Conservation (phyloP, 1,140 invertebrate species). For the Sycobia sp. region DNA sequence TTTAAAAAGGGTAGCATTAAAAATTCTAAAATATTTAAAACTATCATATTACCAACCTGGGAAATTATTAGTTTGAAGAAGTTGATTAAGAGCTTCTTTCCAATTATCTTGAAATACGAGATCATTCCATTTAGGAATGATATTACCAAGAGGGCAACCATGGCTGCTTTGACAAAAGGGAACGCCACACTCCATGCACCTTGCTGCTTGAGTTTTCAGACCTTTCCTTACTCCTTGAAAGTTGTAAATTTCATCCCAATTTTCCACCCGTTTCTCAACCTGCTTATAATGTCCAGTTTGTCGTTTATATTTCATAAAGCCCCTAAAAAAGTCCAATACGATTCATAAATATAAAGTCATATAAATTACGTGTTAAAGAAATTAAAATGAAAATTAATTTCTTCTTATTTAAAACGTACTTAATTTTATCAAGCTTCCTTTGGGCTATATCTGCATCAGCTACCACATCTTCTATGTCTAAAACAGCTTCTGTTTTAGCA, state of each 20-base stretch:
- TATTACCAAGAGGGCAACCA: conserved; percentile 97
- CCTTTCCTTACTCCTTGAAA: conserved; percentile 84
- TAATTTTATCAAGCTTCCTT: conserved; percentile 88
- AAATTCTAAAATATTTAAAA: conserved; percentile 2
- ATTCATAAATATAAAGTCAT: neutral
- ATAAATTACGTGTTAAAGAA: neutral
- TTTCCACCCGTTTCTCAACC: conserved; percentile 81
- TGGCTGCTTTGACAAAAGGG: conserved; percentile 98
- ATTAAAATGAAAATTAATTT: neutral
- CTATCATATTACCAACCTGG: conserved; percentile 67
- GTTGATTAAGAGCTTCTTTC: conserved; percentile 93
- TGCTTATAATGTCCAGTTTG: conserved; percentile 85
- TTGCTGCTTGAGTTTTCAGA: conserved; percentile 87
- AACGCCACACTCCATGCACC: conserved; percentile 99
- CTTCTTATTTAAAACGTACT: conserved; percentile 57
- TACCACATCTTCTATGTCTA: conserved; percentile 89
- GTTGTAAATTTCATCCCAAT: conserved; percentile 98
- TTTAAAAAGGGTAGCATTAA: too few species aligned
- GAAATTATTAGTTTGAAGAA: conserved; percentile 99
- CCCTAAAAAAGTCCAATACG: conserved; percentile 61
- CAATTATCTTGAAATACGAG: conserved; percentile 93
- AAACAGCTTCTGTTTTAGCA: conserved; percentile 59
- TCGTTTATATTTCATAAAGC: conserved; percentile 95
- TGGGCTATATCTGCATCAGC: conserved; percentile 76
- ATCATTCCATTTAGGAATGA: conserved; percentile 99